Percentiles rank a stretch among this genome's conserved stretches.
Evolutionary conservation across 1,140 invertebrate genomes (phyloP).

Genomic region (Leptopilina clavipes): DNA sequence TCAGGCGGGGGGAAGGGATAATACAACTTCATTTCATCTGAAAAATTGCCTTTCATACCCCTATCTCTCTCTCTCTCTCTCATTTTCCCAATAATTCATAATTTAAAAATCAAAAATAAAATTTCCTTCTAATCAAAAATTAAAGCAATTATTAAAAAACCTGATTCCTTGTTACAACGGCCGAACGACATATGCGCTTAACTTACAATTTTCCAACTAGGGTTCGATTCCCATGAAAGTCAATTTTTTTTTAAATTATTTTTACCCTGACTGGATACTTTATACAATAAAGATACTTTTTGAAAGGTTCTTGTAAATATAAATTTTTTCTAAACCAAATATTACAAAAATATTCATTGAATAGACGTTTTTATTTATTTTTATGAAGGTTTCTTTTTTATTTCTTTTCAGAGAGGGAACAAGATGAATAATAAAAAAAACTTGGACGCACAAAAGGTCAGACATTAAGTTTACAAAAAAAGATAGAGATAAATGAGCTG

Average conservation of each 20-base stretch:
- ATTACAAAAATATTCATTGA: neutral
- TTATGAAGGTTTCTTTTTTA: neutral
- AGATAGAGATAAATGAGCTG: constrained; percentile 19
- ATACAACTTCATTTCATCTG: neutral
- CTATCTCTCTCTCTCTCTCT: neutral
- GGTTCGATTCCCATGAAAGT: too few relatives aligned
- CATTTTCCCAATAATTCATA: neutral
- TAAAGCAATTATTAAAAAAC: too few relatives aligned
- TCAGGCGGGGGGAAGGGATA: neutral
- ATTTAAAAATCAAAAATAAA: neutral
- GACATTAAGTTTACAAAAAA: constrained; percentile 6
- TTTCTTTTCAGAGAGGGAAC: neutral
- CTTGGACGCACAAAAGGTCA: neutral
- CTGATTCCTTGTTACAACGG: too few relatives aligned
- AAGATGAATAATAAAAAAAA: constrained; percentile 4
- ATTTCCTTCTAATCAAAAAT: too few relatives aligned
- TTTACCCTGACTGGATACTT: too few relatives aligned
- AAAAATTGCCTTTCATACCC: neutral
- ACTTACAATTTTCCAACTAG: too few relatives aligned
- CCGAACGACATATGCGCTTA: too few relatives aligned
- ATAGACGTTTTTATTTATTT: neutral
- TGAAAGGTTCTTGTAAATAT: too few relatives aligned
- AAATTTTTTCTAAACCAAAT: too few relatives aligned
- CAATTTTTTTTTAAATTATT: too few relatives aligned
- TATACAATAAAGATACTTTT: too few relatives aligned